A percentile compares a stretch with the other conserved stretches of the same genome.
These are phyloP conservation scores for Lycocerus yunnanus DNA, from an alignment of 2,888 invertebrate species.

Conservation along the genomic window DNA sequence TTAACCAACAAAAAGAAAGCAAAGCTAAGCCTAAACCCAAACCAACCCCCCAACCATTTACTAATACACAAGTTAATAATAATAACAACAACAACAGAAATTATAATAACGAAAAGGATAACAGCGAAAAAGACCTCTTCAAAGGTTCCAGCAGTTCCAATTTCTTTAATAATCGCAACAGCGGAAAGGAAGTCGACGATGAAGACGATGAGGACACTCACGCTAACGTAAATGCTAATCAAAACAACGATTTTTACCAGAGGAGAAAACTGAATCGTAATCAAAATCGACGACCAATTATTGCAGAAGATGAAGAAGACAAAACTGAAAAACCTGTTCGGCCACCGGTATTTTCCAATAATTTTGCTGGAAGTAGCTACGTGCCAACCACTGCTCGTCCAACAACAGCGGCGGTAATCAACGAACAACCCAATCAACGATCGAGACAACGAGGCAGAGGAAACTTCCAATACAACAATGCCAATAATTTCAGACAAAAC, in stretches of 20 bases:
- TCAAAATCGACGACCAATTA: slow-evolving; percentile 48
- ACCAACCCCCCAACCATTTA: slow-evolving; percentile 48
- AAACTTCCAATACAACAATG: slow-evolving; percentile 40
- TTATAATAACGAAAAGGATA: slow-evolving; percentile 45
- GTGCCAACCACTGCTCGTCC: slow-evolving; percentile 57
- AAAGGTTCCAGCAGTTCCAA: slow-evolving; percentile 76
- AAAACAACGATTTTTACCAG: slow-evolving; percentile 52
- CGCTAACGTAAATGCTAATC: slow-evolving; percentile 56
- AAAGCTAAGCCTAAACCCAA: slow-evolving; percentile 21
- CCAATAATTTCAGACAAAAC: slow-evolving; percentile 44
- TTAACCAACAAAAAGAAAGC: slow-evolving; percentile 53
- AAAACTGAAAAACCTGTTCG: slow-evolving; percentile 50
- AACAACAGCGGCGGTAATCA: slow-evolving; percentile 42
- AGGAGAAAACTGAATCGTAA: slow-evolving; percentile 54
- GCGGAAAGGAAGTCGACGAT: slow-evolving; percentile 63
- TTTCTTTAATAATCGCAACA: slow-evolving; percentile 71
- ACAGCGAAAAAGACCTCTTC: slow-evolving; percentile 62
- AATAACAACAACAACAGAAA: slow-evolving; percentile 29
- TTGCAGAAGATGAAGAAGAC: slow-evolving; percentile 31
- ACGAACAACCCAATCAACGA: slow-evolving; percentile 42
- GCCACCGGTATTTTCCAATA: slow-evolving; percentile 53
- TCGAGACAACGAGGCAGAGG: slow-evolving; percentile 35
- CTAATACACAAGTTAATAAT: slow-evolving; percentile 34
- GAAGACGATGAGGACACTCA: slow-evolving; percentile 54
- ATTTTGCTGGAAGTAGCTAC: slow-evolving; percentile 57